These are phyloP conservation scores for Bufotes viridis DNA, from an alignment of 2,797 vertebrate genomes.

Conservation along the genomic window DNA sequence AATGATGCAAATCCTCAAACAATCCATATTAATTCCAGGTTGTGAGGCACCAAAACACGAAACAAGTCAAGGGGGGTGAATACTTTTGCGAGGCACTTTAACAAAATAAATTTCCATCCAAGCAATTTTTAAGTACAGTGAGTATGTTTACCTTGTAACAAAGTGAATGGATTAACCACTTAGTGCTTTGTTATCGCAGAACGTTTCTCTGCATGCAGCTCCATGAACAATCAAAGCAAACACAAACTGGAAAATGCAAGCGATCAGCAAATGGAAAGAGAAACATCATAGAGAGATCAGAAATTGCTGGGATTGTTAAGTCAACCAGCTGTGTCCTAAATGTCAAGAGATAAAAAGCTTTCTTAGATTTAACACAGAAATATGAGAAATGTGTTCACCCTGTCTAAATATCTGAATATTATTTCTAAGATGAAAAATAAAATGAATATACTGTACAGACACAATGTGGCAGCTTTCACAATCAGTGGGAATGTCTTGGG, in stretches of 20 bases:
- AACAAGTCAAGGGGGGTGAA: too few species aligned
- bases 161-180: constrained; percentile 6
- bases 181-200: neutral
- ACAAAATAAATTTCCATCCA: neutral
- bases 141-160: constrained; percentile 2
- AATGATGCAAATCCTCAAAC: too few species aligned
- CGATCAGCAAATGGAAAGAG: neutral
- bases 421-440: neutral
- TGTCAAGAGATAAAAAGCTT: neutral
- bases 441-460: neutral
- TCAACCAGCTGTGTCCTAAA: neutral
- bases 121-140: neutral
- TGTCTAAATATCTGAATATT: neutral
- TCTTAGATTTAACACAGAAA: neutral
- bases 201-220: neutral
- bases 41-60: too few species aligned
- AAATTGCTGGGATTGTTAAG: neutral
- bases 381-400: neutral
- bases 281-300: neutral
- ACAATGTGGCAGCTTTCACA: too few species aligned
- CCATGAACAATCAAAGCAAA: neutral
- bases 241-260: neutral
- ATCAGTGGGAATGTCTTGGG: too few species aligned
- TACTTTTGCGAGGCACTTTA: too few species aligned
- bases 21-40: too few species aligned